Conservation (phyloP, 2,797 vertebrate species). For the Hemibagrus guttatus region DNA sequence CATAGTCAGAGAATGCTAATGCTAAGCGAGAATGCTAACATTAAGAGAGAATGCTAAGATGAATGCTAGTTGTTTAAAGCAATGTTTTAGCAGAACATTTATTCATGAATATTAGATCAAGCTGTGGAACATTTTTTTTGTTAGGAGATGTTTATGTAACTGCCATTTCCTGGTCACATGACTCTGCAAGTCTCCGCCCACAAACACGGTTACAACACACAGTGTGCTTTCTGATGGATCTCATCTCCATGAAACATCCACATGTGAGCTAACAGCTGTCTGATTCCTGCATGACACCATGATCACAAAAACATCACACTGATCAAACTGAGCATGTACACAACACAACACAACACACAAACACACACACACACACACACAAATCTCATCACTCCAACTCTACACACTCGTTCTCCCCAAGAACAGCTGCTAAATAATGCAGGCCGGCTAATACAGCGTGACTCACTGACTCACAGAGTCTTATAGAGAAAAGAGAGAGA, state of each 20-base stretch:
- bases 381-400: not conserved
- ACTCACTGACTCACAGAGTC: constrained; percentile 24
- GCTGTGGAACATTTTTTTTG: too few relatives aligned
- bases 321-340: not conserved
- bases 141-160: too few relatives aligned
- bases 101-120: constrained; percentile 48
- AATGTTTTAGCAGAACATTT: constrained; percentile 39
- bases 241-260: not conserved
- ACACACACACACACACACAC: not conserved
- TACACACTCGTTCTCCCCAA: constrained; percentile 7
- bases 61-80: not conserved
- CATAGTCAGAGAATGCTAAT: not conserved
- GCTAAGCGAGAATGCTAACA: not conserved
- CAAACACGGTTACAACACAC: not conserved
- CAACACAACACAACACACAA: not conserved
- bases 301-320: not conserved
- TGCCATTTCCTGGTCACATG: not conserved
- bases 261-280: not conserved
- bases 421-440: constrained; percentile 44
- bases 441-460: constrained; percentile 34
- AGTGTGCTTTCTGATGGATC: not conserved
- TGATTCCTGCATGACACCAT: not conserved
- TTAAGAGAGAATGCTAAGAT: not conserved
- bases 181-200: not conserved
- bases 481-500: not conserved